Percentiles rank a stretch among this genome's conserved stretches.
Evolutionary conservation across 1,140 invertebrate species (phyloP).

Genomic region (Zaprionus nigranus): DNA sequence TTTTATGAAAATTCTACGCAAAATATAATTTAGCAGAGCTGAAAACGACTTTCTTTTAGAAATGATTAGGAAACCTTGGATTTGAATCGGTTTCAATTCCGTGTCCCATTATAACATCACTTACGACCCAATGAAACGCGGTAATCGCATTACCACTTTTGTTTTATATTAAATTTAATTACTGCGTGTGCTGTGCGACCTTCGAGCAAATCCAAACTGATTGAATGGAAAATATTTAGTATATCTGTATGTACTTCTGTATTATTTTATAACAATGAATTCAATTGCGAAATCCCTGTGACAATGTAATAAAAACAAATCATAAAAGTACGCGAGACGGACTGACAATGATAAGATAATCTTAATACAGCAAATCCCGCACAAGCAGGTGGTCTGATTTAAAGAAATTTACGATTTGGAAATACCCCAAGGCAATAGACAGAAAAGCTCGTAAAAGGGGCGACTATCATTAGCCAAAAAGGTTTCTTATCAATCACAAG

Average conservation of each 20-base stretch:
- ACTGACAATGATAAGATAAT: conserved; percentile 67
- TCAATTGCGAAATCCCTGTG: conserved; percentile 56
- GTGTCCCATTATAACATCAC: not conserved
- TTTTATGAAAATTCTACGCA: not conserved
- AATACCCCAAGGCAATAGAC: conserved; percentile 51
- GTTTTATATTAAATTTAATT: conserved; percentile 2
- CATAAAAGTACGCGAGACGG: conserved; percentile 44
- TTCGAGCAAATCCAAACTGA: conserved; percentile 16
- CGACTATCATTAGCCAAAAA: conserved; percentile 10
- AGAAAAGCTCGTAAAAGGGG: conserved; percentile 13
- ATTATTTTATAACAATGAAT: not conserved
- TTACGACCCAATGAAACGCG: not conserved
- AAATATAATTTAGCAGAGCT: not conserved
- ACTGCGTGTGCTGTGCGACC: conserved; percentile 2
- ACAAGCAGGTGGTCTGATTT: conserved; percentile 54
- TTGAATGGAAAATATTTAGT: conserved; percentile 14
- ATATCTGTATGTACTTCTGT: not conserved
- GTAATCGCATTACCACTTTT: not conserved
- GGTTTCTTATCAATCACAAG: conserved; percentile 42
- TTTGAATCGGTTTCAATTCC: not conserved
- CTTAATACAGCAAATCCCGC: conserved; percentile 48
- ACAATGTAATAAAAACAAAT: conserved; percentile 57
- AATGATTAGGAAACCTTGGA: no score
- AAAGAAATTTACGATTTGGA: conserved; percentile 62
- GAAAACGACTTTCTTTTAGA: no score